Evolutionary conservation across 2,113 vertebrate species (phyloP).

Genomic region (Lanius collurio): DNA sequence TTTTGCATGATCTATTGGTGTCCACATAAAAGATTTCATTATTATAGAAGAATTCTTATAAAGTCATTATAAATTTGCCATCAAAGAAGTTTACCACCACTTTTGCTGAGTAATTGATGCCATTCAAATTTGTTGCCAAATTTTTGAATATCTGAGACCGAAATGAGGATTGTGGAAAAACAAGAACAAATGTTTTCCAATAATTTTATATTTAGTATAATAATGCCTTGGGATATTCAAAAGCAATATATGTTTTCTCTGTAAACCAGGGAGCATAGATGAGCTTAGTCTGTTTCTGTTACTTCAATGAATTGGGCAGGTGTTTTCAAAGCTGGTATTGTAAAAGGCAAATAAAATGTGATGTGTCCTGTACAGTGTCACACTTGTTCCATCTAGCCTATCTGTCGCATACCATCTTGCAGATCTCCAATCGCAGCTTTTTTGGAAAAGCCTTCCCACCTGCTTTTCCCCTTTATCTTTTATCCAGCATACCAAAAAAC

Average conservation of each 20-base stretch:
- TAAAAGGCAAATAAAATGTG: neutral
- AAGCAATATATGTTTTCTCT: neutral
- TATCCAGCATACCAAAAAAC: neutral
- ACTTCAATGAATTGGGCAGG: neutral
- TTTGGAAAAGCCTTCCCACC: neutral
- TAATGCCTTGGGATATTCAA: neutral
- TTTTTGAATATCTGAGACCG: neutral
- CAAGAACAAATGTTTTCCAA: neutral
- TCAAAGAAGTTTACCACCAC: rapidly evolving
- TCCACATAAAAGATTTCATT: neutral
- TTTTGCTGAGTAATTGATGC: neutral
- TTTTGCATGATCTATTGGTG: neutral
- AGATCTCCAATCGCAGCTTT: neutral
- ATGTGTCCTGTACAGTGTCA: neutral
- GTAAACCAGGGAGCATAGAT: neutral
- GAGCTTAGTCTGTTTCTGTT: neutral
- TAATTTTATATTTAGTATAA: neutral
- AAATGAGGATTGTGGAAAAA: neutral
- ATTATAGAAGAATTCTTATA: neutral
- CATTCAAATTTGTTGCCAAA: neutral
- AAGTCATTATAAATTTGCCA: neutral
- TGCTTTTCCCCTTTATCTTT: neutral
- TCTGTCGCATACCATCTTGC: neutral
- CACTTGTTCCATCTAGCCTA: neutral
- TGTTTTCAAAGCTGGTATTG: neutral